A percentile compares a stretch with the other conserved stretches of the same genome.
Conservation (phyloP, 2,888 invertebrate species). For the Coecobrya sp. region DNA sequence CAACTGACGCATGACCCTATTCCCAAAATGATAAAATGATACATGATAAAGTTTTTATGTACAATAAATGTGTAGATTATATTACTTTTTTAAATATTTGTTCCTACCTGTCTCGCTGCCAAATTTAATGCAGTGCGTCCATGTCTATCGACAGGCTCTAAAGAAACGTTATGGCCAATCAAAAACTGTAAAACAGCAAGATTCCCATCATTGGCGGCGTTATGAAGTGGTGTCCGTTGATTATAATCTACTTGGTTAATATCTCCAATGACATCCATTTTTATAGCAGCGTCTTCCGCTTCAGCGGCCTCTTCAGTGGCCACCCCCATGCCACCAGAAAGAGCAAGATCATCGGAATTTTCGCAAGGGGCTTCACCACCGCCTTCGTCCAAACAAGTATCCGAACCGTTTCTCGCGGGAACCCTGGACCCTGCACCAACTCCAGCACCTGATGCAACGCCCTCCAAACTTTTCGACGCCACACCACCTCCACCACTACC, state of each 20-base stretch:
- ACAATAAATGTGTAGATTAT: not conserved
- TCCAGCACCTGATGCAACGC: constrained; percentile 20
- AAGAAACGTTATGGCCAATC: constrained; percentile 88
- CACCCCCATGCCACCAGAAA: constrained; percentile 87
- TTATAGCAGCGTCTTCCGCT: constrained; percentile 87
- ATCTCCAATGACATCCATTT: constrained; percentile 88
- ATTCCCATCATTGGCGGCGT: constrained; percentile 93
- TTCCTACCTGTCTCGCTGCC: constrained; percentile 90
- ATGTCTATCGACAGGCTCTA: constrained; percentile 88
- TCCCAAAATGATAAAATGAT: not conserved
- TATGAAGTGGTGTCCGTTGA: constrained; percentile 92
- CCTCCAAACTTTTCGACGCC: constrained; percentile 58
- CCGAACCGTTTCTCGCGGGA: constrained; percentile 87
- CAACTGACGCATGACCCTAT: constrained; percentile 92
- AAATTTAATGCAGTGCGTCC: constrained; percentile 96
- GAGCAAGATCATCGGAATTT: constrained; percentile 87
- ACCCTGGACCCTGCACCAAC: constrained; percentile 24
- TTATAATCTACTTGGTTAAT: constrained; percentile 89
- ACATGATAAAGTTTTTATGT: not conserved
- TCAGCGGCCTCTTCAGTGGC: constrained; percentile 87
- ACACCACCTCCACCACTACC: constrained; percentile 36
- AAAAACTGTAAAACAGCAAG: constrained; percentile 91
- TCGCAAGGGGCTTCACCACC: constrained; percentile 88
- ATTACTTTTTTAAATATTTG: not conserved
- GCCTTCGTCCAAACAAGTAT: constrained; percentile 87